A percentile compares a stretch with the other conserved stretches of the same genome.
These are phyloP conservation scores for Gymnoscopelus microlampas DNA, from an alignment of 2,797 vertebrate species.

Conservation along the genomic window DNA sequence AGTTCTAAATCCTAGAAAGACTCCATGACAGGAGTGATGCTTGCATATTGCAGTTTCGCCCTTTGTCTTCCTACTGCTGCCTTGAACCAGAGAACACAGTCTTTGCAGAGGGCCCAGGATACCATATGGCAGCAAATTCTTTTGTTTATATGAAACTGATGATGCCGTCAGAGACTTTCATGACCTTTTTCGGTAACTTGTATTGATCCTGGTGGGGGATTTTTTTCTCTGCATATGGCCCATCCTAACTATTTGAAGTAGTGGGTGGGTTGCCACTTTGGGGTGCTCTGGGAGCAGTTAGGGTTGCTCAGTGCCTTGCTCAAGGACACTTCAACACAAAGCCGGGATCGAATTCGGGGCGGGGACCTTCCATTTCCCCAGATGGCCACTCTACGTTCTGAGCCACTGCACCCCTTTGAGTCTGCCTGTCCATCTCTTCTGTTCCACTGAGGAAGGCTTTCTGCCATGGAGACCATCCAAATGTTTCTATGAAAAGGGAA, in stretches of 20 bases:
- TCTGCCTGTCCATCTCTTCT: conserved; percentile 2
- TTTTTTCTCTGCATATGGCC: too few relatives aligned
- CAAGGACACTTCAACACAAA: too few relatives aligned
- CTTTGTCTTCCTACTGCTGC: conserved; percentile 3
- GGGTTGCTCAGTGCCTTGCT: background rate
- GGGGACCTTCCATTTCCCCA: too few relatives aligned
- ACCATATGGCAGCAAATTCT: background rate
- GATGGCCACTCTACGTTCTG: too few relatives aligned
- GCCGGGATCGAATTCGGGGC: too few relatives aligned
- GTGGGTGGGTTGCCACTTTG: too few relatives aligned
- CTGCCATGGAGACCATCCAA: background rate
- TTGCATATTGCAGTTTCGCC: background rate
- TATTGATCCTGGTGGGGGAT: too few relatives aligned
- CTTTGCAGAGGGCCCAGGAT: conserved; percentile 2
- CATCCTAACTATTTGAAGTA: too few relatives aligned
- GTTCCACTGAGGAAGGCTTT: conserved; percentile 7
- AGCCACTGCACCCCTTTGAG: background rate
- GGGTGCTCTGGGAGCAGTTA: too few relatives aligned
- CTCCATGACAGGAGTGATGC: conserved; percentile 8
- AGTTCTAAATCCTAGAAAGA: background rate
- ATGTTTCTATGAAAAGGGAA: background rate
- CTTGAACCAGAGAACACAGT: conserved; percentile 14
- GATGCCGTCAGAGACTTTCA: conserved; percentile 11
- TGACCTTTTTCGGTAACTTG: background rate
- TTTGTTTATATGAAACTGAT: conserved; percentile 13